Conservation (phyloP, 1,140 invertebrate species). For the Sweltsa coloradensis region DNA sequence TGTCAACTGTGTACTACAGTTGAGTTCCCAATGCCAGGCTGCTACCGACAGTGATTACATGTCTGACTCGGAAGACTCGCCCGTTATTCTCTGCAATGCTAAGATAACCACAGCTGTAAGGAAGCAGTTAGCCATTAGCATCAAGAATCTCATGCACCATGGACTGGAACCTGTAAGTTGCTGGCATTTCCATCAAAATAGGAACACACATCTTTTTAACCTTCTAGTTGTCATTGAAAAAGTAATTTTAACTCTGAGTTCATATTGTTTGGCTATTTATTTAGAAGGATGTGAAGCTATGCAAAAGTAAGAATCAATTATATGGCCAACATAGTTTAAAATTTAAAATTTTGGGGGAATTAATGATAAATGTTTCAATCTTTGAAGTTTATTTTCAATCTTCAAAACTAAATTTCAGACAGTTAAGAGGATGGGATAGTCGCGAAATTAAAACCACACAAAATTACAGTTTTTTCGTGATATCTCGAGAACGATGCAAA, state of each 20-base stretch:
- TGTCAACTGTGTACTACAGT: constrained; percentile 62
- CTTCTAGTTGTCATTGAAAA: background rate
- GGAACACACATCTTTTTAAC: constrained; percentile 10
- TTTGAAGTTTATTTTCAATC: too few species aligned
- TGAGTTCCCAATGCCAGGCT: constrained; percentile 34
- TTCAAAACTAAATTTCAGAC: too few species aligned
- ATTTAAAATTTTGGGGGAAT: too few species aligned
- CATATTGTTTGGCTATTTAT: background rate
- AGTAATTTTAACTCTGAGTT: background rate
- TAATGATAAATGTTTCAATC: too few species aligned
- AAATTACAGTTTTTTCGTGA: too few species aligned
- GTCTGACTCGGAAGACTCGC: constrained; percentile 47
- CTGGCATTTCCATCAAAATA: too few species aligned
- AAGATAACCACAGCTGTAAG: constrained; percentile 77
- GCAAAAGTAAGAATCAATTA: too few species aligned
- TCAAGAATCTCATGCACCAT: constrained; percentile 89
- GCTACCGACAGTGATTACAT: constrained; percentile 42
- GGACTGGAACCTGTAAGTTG: constrained; percentile 54
- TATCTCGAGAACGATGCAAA: too few species aligned
- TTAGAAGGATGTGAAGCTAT: too few species aligned
- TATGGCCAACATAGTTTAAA: too few species aligned
- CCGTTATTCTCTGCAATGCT: constrained; percentile 42
- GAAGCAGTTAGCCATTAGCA: constrained; percentile 77
- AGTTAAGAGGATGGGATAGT: too few species aligned
- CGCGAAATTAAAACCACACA: too few species aligned